These are phyloP conservation scores for Hipposideros armiger DNA, from an alignment of 2,113 vertebrate genomes.

Conservation along the genomic window DNA sequence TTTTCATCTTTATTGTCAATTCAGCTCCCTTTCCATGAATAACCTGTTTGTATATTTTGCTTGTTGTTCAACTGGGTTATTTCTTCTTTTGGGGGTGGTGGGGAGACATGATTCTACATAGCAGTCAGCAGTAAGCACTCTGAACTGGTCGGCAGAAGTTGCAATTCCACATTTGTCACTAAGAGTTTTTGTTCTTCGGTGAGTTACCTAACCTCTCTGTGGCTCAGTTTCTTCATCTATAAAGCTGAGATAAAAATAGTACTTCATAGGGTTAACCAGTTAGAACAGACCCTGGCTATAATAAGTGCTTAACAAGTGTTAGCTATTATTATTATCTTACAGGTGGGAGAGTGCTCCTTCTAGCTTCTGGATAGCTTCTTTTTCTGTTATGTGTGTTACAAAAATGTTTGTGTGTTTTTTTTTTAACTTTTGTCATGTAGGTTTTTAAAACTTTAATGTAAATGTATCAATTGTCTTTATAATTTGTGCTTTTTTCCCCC, in stretches of 20 bases:
- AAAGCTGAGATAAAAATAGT: neutral
- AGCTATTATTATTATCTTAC: neutral
- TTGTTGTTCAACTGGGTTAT: neutral
- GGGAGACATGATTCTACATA: neutral
- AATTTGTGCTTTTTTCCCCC: neutral
- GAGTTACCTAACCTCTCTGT: neutral
- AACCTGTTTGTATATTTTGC: neutral
- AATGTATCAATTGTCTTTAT: neutral
- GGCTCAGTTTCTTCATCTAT: neutral
- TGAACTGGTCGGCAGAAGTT: neutral
- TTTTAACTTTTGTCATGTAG: neutral
- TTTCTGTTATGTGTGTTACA: neutral
- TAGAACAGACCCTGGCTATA: neutral
- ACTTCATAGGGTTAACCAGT: neutral
- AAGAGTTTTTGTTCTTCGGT: neutral
- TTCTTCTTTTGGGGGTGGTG: neutral
- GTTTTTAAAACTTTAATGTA: constrained; percentile 16
- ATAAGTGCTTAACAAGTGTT: neutral
- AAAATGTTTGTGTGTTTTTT: neutral
- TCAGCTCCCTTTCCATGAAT: neutral
- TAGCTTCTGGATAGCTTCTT: neutral
- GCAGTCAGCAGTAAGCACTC: neutral
- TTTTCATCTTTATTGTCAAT: neutral
- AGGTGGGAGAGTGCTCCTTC: neutral
- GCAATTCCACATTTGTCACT: neutral